These are phyloP conservation scores for Acipenser oxyrinchus DNA, from an alignment of 2,797 vertebrate genomes.

Conservation along the genomic window DNA sequence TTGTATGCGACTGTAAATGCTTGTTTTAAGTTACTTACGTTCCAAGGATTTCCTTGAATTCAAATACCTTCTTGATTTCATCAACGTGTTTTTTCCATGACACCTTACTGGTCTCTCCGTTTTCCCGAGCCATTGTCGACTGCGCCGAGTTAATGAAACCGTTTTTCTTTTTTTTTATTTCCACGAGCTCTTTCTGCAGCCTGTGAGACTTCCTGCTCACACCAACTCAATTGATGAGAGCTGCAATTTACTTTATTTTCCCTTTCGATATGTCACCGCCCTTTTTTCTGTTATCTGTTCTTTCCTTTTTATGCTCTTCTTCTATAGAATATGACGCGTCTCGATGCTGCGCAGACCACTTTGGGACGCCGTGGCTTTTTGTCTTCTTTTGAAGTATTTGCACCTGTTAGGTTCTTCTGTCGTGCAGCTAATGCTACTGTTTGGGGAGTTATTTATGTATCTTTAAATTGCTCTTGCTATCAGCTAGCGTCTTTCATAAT, in stretches of 20 bases:
- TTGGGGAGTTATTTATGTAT: too few species aligned
- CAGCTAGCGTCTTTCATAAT: not conserved
- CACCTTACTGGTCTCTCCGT: constrained; percentile 72
- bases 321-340: not conserved
- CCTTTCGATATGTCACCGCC: constrained; percentile 17
- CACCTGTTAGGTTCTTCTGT: not conserved
- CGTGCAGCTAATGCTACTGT: too few species aligned
- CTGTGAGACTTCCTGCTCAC: constrained; percentile 29
- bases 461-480: too few species aligned
- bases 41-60: constrained; percentile 92
- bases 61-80: constrained; percentile 88
- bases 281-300: constrained; percentile 5
- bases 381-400: not conserved
- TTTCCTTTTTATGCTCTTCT: constrained; percentile 10
- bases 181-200: constrained; percentile 36
- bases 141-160: constrained; percentile 33
- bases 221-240: constrained; percentile 45
- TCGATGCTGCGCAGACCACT: not conserved
- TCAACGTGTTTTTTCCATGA: constrained; percentile 94
- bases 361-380: not conserved
- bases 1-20: too few species aligned
- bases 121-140: constrained; percentile 82
- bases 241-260: constrained; percentile 21
- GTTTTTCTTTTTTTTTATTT: constrained; percentile 36
- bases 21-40: constrained; percentile 68